Evolutionary conservation across 2,888 invertebrate genomes (phyloP).

Genomic region (Choreutis nemorana): DNA sequence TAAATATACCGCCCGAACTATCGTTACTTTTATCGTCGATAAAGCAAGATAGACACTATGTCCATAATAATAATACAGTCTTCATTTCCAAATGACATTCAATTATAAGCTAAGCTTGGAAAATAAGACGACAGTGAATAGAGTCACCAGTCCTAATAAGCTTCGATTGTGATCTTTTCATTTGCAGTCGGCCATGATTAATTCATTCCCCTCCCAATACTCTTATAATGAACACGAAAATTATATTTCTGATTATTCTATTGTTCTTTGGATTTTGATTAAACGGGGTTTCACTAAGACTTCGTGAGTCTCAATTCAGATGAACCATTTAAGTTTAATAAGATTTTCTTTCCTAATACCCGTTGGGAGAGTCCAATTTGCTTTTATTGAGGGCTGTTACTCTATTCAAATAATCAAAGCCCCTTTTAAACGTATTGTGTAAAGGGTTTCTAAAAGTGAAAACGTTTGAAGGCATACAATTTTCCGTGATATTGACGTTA

Average conservation of each 20-base stretch:
- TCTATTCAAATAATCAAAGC: constrained; percentile 1
- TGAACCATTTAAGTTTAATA: constrained; percentile 35
- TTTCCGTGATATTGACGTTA: no score
- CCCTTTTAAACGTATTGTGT: neutral
- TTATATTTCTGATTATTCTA: constrained; percentile 51
- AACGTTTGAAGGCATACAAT: no score
- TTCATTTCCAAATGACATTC: no score
- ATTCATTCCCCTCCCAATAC: constrained; percentile 31
- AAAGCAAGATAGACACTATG: no score
- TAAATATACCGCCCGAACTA: no score
- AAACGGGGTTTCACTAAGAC: constrained; percentile 31
- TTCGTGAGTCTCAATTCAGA: constrained; percentile 25
- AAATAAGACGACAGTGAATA: no score
- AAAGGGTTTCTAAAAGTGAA: no score
- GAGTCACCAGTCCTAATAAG: constrained; percentile 40
- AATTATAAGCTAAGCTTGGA: no score
- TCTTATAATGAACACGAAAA: constrained; percentile 53
- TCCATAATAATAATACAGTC: no score
- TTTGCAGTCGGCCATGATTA: constrained; percentile 51
- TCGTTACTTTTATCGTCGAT: no score
- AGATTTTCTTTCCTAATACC: constrained; percentile 21
- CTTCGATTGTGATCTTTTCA: constrained; percentile 56
- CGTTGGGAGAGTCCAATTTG: constrained; percentile 23
- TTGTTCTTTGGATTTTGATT: constrained; percentile 46
- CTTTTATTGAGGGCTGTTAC: constrained; percentile 16